Evolutionary conservation across 2,888 invertebrate genomes (phyloP).

Genomic region (Calameuta pallipes): DNA sequence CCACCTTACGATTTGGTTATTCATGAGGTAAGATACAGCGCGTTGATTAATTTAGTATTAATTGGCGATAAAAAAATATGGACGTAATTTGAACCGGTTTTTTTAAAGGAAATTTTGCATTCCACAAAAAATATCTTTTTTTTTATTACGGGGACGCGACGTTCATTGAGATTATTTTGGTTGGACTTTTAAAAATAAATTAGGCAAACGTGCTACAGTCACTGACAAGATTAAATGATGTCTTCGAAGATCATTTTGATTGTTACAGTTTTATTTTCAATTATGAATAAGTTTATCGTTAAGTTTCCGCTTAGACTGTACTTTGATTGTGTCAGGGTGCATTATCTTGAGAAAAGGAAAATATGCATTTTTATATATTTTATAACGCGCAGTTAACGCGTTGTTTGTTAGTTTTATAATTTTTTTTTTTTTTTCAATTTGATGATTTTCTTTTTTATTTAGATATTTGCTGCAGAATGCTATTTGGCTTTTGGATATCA

Average conservation of each 20-base stretch:
- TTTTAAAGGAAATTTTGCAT: too few relatives aligned
- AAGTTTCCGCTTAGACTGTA: not conserved
- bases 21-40: conserved; percentile 31
- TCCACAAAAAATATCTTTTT: too few relatives aligned
- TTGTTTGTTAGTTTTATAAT: too few relatives aligned
- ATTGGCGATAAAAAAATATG: too few relatives aligned
- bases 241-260: too few relatives aligned
- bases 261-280: not conserved
- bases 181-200: not conserved
- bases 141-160: not conserved
- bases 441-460: not conserved
- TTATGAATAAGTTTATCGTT: not conserved
- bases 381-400: too few relatives aligned
- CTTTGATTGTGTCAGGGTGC: not conserved
- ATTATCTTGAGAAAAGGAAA: not conserved
- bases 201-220: too few relatives aligned
- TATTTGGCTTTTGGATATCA: conserved; percentile 31
- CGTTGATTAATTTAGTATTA: too few relatives aligned
- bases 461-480: conserved; percentile 25
- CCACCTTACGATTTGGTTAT: conserved; percentile 37
- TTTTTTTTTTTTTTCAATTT: too few relatives aligned
- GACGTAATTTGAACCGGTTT: too few relatives aligned
- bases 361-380: too few relatives aligned
- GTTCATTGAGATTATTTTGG: not conserved
- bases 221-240: too few relatives aligned